Evolutionary conservation across 92 coral and sea anemone genomes (phyloP).

Genomic region (Parazoanthus swiftii): DNA sequence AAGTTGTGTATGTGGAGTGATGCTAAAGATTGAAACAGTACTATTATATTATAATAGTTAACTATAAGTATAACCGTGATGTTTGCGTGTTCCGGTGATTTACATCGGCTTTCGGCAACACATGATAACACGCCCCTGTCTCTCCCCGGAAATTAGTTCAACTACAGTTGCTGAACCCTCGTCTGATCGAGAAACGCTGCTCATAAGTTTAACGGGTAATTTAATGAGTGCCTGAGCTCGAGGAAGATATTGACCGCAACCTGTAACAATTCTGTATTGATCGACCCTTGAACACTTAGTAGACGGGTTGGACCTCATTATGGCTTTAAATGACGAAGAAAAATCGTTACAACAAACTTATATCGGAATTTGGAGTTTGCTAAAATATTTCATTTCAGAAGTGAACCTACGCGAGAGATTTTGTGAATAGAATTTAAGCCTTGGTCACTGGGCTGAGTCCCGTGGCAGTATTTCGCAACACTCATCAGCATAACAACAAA

Average conservation of each 20-base stretch:
- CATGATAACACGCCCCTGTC: neutral
- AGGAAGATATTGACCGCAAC: neutral
- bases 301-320: neutral
- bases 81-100: slow-evolving; percentile 21
- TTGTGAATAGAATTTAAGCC: neutral
- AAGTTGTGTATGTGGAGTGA: neutral
- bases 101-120: neutral
- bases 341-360: neutral
- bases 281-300: neutral
- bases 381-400: neutral
- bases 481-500: slow-evolving; percentile 32
- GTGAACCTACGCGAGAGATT: neutral
- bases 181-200: neutral
- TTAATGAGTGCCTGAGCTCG: neutral
- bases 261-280: neutral
- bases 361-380: neutral
- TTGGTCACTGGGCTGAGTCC: neutral
- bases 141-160: slow-evolving; percentile 19
- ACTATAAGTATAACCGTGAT: neutral
- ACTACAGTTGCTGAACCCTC: neutral
- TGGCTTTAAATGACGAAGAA: neutral
- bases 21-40: neutral
- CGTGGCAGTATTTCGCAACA: slow-evolving; percentile 17
- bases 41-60: too few relatives aligned
- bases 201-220: neutral